Conservation (phyloP, 2,113 vertebrate genomes). For the Cygnus atratus region DNA sequence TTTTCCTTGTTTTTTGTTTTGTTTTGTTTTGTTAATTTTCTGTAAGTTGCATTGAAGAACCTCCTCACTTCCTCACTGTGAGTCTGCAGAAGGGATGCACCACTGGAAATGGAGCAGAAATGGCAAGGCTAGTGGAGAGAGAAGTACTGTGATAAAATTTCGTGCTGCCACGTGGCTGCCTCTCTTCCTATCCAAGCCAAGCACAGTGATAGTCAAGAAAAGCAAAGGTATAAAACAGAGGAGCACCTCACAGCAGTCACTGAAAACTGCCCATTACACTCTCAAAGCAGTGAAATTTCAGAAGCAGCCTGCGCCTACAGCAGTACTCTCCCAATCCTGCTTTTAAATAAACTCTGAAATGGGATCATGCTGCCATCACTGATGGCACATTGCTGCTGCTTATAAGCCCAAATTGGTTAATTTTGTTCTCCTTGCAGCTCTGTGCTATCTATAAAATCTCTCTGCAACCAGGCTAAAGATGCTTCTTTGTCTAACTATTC, state of each 20-base stretch:
- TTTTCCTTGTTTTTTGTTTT: background rate
- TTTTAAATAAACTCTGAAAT: background rate
- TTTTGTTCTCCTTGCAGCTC: background rate
- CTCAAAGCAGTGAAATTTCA: background rate
- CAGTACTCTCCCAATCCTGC: background rate
- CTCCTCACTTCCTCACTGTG: background rate
- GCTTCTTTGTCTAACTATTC: background rate
- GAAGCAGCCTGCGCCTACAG: background rate
- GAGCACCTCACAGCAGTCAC: background rate
- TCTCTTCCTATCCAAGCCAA: background rate
- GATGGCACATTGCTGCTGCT: background rate
- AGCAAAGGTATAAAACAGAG: background rate
- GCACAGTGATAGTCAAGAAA: background rate
- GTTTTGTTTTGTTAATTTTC: background rate
- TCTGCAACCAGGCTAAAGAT: background rate
- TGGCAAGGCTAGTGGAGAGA: background rate
- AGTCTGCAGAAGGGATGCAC: background rate
- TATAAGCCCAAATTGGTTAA: background rate
- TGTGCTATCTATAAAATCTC: background rate
- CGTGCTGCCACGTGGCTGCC: background rate
- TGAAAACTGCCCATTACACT: background rate
- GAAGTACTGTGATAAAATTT: background rate
- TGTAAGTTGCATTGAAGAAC: background rate
- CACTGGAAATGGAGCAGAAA: background rate
- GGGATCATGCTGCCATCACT: background rate